Percentiles rank a stretch among this genome's conserved stretches.
Conservation (phyloP, 2,888 invertebrate genomes). For the Escarpia spicata region DNA sequence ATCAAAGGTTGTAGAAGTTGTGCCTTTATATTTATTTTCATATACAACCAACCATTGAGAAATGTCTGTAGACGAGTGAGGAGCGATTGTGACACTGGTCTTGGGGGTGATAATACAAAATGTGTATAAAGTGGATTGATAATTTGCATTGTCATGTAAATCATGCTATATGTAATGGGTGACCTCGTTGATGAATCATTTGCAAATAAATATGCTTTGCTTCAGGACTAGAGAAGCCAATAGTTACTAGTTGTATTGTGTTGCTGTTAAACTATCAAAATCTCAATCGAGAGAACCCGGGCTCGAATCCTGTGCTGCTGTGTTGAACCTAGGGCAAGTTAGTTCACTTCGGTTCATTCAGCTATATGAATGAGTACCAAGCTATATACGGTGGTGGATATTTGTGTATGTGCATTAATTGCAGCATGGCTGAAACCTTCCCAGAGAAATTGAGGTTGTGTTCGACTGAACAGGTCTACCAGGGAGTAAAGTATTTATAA, state of each 20-base stretch:
- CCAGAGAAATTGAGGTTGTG: too few relatives aligned
- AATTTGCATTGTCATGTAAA: background rate
- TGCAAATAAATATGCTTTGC: background rate
- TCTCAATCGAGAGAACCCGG: too few relatives aligned
- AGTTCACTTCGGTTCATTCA: too few relatives aligned
- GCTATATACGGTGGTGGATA: too few relatives aligned
- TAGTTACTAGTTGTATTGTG: background rate
- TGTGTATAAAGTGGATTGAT: background rate
- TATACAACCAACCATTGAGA: background rate
- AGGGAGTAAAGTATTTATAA: too few relatives aligned
- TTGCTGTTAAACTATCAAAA: background rate
- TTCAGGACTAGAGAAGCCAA: background rate
- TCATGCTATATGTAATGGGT: background rate
- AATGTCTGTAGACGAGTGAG: background rate
- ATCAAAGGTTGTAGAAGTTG: background rate
- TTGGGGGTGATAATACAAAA: background rate
- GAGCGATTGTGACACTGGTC: background rate
- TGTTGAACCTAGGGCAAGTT: too few relatives aligned
- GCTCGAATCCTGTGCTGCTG: too few relatives aligned
- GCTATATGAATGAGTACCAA: too few relatives aligned
- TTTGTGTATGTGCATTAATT: too few relatives aligned
- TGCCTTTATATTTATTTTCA: constrained; percentile 16
- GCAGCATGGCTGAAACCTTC: too few relatives aligned
- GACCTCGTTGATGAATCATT: background rate
- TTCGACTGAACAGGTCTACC: too few relatives aligned